phyloP scores from a whole-genome alignment of 2,113 vertebrate species.

The Fregetta grallaria region DNA sequence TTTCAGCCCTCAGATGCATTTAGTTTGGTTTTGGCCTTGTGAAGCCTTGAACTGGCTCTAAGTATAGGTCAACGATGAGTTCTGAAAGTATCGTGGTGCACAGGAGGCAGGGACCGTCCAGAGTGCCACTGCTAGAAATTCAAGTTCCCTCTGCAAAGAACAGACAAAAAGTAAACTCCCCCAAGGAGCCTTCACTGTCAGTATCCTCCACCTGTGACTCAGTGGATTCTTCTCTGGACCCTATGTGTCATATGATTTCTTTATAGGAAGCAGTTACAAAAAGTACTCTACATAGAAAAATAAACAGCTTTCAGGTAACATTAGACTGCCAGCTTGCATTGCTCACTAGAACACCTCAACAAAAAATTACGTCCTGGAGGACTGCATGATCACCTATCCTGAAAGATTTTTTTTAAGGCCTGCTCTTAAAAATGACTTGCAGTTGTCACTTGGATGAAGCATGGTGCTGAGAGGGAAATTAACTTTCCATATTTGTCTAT shows the following conservation, averaged over 20 bases:
- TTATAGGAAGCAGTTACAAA: background rate
- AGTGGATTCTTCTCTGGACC: background rate
- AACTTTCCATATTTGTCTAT: background rate
- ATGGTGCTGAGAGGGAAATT: background rate
- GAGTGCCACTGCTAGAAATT: background rate
- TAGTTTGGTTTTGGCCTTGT: background rate
- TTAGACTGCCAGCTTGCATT: background rate
- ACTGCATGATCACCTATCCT: background rate
- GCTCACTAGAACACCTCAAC: background rate
- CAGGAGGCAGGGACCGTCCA: background rate
- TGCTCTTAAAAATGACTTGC: background rate
- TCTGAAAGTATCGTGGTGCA: background rate
- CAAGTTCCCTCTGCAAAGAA: background rate
- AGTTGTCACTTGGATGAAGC: background rate
- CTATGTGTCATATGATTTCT: background rate
- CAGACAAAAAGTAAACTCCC: background rate
- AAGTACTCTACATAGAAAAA: background rate
- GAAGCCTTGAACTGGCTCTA: background rate
- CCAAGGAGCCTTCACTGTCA: background rate
- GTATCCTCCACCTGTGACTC: background rate
- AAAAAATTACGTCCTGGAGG: background rate
- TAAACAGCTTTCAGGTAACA: background rate
- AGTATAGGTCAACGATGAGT: background rate
- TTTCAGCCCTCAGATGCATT: background rate
- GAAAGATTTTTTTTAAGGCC: background rate